Percentiles rank a stretch among this genome's conserved stretches.
phyloP scores from a whole-genome alignment of 2,888 invertebrate species.

The Patella depressa region DNA sequence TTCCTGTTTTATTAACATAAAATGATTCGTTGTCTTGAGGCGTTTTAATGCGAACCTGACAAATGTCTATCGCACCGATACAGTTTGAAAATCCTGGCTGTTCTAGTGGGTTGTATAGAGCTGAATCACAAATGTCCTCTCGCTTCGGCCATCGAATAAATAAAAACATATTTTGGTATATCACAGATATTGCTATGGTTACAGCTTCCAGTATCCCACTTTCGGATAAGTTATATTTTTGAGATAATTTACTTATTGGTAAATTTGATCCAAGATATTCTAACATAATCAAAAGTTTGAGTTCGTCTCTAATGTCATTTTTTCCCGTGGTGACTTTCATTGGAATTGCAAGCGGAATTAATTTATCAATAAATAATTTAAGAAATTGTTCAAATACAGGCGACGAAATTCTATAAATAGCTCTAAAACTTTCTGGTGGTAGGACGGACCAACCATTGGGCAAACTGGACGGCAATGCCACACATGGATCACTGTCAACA shows the following conservation, averaged over 20 bases:
- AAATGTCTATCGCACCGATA: slow-evolving; percentile 31
- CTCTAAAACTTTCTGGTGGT: slow-evolving; percentile 16
- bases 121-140: neutral
- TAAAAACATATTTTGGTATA: slow-evolving; percentile 28
- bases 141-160: slow-evolving; percentile 33
- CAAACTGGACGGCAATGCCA: neutral
- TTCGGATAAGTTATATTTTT: slow-evolving; percentile 15
- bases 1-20: slow-evolving; percentile 27
- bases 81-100: slow-evolving; percentile 19
- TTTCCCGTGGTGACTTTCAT: neutral
- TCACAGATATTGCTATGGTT: slow-evolving; percentile 3
- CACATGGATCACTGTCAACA: neutral
- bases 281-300: slow-evolving; percentile 15
- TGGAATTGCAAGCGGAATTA: slow-evolving; percentile 16
- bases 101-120: slow-evolving; percentile 2
- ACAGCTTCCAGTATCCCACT: neutral
- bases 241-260: slow-evolving; percentile 20
- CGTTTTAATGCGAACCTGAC: slow-evolving; percentile 23
- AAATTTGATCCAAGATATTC: slow-evolving; percentile 21
- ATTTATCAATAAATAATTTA: slow-evolving; percentile 15
- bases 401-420: slow-evolving; percentile 26
- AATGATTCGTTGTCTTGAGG: slow-evolving; percentile 22
- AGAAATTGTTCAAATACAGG: slow-evolving; percentile 26
- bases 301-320: slow-evolving; percentile 15
- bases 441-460: neutral